These are phyloP conservation scores for Phyllotis vaccarum DNA, from an alignment of 2,797 vertebrate genomes.

Conservation along the genomic window DNA sequence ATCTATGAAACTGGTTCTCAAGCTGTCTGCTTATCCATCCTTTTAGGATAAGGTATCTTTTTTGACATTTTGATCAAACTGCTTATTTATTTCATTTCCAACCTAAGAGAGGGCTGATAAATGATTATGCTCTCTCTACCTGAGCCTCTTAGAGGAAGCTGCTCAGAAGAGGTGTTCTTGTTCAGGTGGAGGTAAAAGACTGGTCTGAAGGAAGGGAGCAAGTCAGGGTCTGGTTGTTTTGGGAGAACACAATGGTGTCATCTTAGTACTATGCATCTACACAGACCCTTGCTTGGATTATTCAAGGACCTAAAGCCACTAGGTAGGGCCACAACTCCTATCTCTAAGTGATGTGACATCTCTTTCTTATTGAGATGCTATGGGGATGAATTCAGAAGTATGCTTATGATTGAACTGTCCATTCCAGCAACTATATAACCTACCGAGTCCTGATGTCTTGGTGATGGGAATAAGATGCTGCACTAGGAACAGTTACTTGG, in stretches of 20 bases:
- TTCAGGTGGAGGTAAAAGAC: neutral
- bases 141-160: slow-evolving; percentile 12
- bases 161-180: neutral
- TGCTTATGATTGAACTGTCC: neutral
- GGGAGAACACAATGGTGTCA: neutral
- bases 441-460: neutral
- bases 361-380: neutral
- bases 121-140: neutral
- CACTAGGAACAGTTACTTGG: neutral
- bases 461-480: neutral
- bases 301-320: neutral
- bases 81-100: neutral
- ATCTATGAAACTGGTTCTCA: neutral
- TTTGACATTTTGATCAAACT: neutral
- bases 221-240: neutral
- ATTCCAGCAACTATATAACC: neutral
- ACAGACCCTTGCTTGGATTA: neutral
- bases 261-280: neutral
- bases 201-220: neutral
- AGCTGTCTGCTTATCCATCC: neutral
- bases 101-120: neutral
- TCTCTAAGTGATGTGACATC: neutral
- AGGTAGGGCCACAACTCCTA: neutral
- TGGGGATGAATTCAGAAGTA: neutral
- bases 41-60: neutral